phyloP scores from a whole-genome alignment of 2,888 invertebrate species.

The Saturnia pavonia region DNA sequence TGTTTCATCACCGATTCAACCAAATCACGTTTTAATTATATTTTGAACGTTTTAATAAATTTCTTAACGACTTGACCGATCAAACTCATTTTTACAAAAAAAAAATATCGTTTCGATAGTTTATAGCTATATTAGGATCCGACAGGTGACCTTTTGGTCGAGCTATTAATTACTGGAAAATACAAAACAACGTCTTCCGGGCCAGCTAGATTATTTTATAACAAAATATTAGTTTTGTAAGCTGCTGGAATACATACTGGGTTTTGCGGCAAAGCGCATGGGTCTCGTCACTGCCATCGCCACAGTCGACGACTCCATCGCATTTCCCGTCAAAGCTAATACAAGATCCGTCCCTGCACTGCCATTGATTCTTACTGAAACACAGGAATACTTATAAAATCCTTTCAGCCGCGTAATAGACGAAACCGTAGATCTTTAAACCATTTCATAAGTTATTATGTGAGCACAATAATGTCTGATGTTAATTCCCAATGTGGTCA shows the following conservation, averaged over 20 bases:
- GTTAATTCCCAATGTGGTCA: too few relatives aligned
- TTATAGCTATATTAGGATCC: too few relatives aligned
- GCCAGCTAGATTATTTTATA: background rate
- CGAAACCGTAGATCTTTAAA: background rate
- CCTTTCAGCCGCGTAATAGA: background rate
- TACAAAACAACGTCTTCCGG: too few relatives aligned
- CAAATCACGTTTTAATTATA: too few relatives aligned
- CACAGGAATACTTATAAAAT: background rate
- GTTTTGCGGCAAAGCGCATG: slow-evolving; percentile 55
- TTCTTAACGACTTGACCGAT: too few relatives aligned
- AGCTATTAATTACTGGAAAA: too few relatives aligned
- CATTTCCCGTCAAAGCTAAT: slow-evolving; percentile 65
- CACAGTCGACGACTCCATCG: slow-evolving; percentile 62
- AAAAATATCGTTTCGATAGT: too few relatives aligned
- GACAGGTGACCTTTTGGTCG: too few relatives aligned
- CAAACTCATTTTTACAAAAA: too few relatives aligned
- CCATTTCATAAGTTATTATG: background rate
- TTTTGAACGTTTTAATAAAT: too few relatives aligned
- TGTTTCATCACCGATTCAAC: too few relatives aligned
- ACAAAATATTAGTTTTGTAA: background rate
- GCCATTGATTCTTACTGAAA: slow-evolving; percentile 54
- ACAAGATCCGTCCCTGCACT: slow-evolving; percentile 59
- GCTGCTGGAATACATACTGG: slow-evolving; percentile 41
- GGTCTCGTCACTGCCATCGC: slow-evolving; percentile 64
- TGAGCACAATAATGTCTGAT: too few relatives aligned